Evolutionary conservation across 2,797 vertebrate genomes (phyloP).

Genomic region (Miichthys miiuy): DNA sequence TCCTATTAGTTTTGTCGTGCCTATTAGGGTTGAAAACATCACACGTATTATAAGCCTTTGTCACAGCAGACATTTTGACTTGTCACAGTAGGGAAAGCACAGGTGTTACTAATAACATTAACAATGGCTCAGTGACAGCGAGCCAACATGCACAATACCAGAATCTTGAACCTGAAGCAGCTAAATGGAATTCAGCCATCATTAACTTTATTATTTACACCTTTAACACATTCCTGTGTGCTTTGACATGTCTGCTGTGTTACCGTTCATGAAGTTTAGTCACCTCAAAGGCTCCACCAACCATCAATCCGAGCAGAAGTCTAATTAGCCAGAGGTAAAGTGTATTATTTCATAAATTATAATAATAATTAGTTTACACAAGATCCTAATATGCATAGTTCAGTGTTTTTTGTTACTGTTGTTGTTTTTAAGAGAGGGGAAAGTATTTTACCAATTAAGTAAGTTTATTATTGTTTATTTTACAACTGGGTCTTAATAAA

Average conservation of each 20-base stretch:
- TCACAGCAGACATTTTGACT: neutral
- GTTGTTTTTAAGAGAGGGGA: too few species aligned
- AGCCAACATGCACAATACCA: too few species aligned
- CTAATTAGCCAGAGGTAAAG: neutral
- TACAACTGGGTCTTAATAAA: neutral
- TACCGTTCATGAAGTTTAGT: neutral
- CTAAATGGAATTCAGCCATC: too few species aligned
- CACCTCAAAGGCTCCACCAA: neutral
- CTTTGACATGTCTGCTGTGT: neutral
- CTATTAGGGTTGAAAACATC: neutral
- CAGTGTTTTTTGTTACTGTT: neutral
- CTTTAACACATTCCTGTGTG: neutral
- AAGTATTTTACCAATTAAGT: neutral
- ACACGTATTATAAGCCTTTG: neutral
- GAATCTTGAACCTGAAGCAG: too few species aligned
- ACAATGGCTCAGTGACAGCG: neutral
- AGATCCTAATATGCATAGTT: neutral
- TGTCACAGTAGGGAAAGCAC: neutral
- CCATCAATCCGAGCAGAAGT: neutral
- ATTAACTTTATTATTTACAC: too few species aligned
- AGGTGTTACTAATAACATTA: constrained; percentile 5
- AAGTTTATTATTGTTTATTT: neutral
- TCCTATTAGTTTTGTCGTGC: constrained; percentile 10
- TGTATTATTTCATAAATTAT: neutral
- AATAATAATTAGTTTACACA: neutral